Evolutionary conservation across 2,888 invertebrate species (phyloP).

Genomic region (Heliconius aoede): DNA sequence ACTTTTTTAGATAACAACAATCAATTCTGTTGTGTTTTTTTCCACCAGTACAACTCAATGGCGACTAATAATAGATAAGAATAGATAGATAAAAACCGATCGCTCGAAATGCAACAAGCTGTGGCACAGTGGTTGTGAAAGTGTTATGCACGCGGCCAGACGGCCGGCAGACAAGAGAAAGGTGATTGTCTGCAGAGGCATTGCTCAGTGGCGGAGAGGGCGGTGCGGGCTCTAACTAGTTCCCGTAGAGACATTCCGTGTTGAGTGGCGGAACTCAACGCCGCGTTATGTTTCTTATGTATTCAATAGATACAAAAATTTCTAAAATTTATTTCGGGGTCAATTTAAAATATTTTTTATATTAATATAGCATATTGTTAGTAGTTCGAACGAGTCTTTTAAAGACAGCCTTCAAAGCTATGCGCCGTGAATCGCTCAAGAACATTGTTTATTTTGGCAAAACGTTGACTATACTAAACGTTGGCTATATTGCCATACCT

Average conservation of each 20-base stretch:
- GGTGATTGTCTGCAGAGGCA: constrained; percentile 57
- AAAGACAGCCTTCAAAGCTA: constrained; percentile 2
- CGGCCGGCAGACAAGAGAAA: constrained; percentile 74
- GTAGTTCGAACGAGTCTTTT: neutral
- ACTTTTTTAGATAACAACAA: neutral
- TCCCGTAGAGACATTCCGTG: constrained; percentile 17
- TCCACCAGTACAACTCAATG: neutral
- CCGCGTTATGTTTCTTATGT: neutral
- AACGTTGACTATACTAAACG: constrained; percentile 27
- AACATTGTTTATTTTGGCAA: constrained; percentile 24
- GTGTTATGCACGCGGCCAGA: constrained; percentile 58
- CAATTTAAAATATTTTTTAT: too few relatives aligned
- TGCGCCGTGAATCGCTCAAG: neutral
- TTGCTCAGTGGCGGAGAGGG: constrained; percentile 53
- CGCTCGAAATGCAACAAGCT: constrained; percentile 31
- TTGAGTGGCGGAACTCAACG: neutral
- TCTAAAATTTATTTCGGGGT: neutral
- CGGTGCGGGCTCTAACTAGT: constrained; percentile 45
- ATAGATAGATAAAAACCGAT: constrained; percentile 19
- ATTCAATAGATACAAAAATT: neutral
- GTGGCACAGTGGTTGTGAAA: constrained; percentile 42
- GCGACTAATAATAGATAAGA: constrained; percentile 28
- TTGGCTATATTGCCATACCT: constrained; percentile 30
- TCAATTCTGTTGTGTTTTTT: constrained; percentile 21
- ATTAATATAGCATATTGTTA: too few relatives aligned